Evolutionary conservation across 2,797 vertebrate species (phyloP).

Genomic region (Alectoris magna): DNA sequence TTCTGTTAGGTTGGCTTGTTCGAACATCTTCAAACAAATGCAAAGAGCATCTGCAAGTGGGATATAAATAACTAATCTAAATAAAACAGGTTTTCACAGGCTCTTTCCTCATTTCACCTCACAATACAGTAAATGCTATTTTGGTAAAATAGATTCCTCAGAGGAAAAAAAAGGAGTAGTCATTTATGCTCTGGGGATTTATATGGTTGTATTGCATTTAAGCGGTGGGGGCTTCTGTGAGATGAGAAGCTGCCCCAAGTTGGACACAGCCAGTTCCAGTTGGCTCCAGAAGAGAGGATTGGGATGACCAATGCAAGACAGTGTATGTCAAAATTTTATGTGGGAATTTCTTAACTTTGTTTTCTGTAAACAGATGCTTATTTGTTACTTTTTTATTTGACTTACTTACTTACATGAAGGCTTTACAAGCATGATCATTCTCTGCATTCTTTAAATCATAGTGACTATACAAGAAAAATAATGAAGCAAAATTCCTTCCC

Average conservation of each 20-base stretch:
- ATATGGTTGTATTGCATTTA: neutral
- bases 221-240: neutral
- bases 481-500: neutral
- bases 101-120: neutral
- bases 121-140: neutral
- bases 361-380: neutral
- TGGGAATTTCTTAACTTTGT: neutral
- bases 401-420: neutral
- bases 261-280: neutral
- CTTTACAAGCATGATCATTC: neutral
- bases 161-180: neutral
- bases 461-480: neutral
- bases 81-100: neutral
- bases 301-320: neutral
- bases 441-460: neutral
- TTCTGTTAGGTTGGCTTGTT: neutral
- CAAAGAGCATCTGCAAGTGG: neutral
- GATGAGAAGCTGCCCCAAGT: neutral
- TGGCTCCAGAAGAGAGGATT: neutral
- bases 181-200: neutral
- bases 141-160: neutral
- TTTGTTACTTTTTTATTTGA: neutral
- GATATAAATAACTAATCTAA: neutral
- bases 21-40: neutral
- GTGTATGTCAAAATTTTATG: neutral